Base-by-base conservation (phyloP, 1,140 invertebrate species). In the Drosophila albomicans region DNA sequence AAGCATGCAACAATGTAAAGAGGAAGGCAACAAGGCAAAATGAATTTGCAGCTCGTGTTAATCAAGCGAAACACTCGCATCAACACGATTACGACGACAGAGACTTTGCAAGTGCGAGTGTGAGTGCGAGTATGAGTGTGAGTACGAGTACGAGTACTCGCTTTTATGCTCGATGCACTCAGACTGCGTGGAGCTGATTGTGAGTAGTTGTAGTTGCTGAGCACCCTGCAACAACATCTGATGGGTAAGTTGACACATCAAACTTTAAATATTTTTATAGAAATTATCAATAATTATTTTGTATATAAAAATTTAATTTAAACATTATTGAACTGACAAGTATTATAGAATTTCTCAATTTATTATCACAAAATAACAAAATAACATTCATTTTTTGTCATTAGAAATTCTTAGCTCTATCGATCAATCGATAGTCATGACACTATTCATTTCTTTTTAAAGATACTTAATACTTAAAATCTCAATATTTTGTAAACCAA, bases 31-130 rank as follows among this genome's bases (percentile, higher is more conserved):
- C 75, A 71, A 75, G 76, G 79, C 78, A 81, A 86, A 86, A 86
- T 86, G 84, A 88, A 86, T 86, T 86, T 88, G 82, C 82, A 82
- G 79, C 72, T 87, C 80, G 82, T 87, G 79, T 81, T 82, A 86
- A 86, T 87, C 84, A 86, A 86, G 76, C 67, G 76, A 82, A 74
- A 65, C 71, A 78, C 70, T 78, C 63, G 56, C 81, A 80, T 46
- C 8, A 41, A 68, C 65, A 68, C 49, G 56, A 52, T 38, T 46
- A 43, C 11, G 35, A 38, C 35, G 0, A 54, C 51, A 25, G 54
- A 65, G 51, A 59, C 61, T 63, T 49, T 30, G 52, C 41, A 49
- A 48, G 35, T 54, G 48, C 13, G 43, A 28, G 11, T 30, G 45
- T 16, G 11, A 46, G 48, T 64, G 15, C 7, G 3, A n/a, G 52